Base-by-base conservation (phyloP, 2,113 vertebrate species). In the Nerophis lumbriciformis region DNA sequence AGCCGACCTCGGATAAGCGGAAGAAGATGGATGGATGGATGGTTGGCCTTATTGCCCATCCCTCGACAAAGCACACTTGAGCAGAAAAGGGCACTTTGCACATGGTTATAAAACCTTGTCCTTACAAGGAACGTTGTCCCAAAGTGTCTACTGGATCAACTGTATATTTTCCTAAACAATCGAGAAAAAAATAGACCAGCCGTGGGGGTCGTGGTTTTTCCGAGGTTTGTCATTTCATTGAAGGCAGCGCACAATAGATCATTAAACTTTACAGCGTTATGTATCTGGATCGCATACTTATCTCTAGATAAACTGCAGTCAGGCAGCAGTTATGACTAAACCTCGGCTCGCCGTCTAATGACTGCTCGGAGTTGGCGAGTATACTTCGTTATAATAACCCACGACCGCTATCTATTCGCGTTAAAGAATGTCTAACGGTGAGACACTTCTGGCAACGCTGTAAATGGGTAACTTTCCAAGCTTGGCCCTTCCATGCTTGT, bases 401-500 rank as follows among this genome's bases (percentile, higher is more conserved):
- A 53, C 66, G 49, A 66, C 68, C 56, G 57, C 68, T 66, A 57
- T 66, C 39, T 69, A 66, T 67, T 52, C 57, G 59, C 71, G 66
- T 48, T 58, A 53, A 44, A 65, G 37, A 60, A 8, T 73, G 62
- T 66, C 36, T 28, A 76, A 56, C 65, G 53, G 52, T 51, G 68
- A 76, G 66, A 70, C 59, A 59, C 53, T 72, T 73, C 66, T 61
- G 69, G 65, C 76, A n/a, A 52, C 16, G 51, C 66, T 77, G 62
- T 67, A 54, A 62, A 65, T 80, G 36, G 19, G 77, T 87, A 83
- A 79, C 75, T 82, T 84, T 83, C 82, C 80, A 79, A 65, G 61
- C 67, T 67, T 63, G 56, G 66, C 66, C 72, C 49, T 11, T 12
- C 42, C 36, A 52, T 53, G 69, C 74, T 83, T 69, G 51, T 56